Conservation (phyloP, 2,888 invertebrate genomes). For the Invenusta paracnida region DNA sequence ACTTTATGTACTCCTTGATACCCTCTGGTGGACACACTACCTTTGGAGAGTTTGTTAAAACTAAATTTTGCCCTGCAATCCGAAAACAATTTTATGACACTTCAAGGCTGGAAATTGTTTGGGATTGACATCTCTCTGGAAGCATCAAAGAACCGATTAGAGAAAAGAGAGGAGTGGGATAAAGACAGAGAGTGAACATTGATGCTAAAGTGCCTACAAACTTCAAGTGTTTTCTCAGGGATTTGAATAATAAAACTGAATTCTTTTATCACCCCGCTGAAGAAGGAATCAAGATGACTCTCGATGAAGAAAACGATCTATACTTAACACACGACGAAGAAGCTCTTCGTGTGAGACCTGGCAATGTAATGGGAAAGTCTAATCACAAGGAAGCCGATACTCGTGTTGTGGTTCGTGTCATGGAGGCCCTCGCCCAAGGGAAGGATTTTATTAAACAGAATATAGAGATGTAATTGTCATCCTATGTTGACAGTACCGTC, state of each 20-base stretch:
- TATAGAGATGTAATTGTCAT: not conserved
- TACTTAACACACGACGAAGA: not conserved
- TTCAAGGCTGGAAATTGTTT: not conserved
- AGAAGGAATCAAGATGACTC: constrained; percentile 10
- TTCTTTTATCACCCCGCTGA: not conserved
- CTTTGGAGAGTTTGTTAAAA: constrained; percentile 1
- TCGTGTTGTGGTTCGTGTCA: not conserved
- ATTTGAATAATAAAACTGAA: not conserved
- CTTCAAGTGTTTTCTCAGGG: not conserved
- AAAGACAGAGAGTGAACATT: constrained; percentile 3
- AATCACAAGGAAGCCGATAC: not conserved
- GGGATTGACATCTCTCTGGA: not conserved
- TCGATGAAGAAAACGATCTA: not conserved
- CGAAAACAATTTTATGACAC: not conserved
- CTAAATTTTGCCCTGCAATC: constrained; percentile 4
- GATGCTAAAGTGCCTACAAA: not conserved
- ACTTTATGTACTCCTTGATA: constrained; percentile 6
- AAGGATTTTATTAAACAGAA: not conserved
- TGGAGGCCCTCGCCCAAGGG: not conserved
- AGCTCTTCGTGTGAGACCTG: not conserved
- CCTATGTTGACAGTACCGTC: not conserved
- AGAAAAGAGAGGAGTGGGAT: not conserved
- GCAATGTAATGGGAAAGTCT: not conserved
- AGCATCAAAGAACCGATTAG: constrained; percentile 8
- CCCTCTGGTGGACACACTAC: constrained; percentile 17